Evolutionary conservation across 2,888 invertebrate genomes (phyloP).

Genomic region (Axea sp.): DNA sequence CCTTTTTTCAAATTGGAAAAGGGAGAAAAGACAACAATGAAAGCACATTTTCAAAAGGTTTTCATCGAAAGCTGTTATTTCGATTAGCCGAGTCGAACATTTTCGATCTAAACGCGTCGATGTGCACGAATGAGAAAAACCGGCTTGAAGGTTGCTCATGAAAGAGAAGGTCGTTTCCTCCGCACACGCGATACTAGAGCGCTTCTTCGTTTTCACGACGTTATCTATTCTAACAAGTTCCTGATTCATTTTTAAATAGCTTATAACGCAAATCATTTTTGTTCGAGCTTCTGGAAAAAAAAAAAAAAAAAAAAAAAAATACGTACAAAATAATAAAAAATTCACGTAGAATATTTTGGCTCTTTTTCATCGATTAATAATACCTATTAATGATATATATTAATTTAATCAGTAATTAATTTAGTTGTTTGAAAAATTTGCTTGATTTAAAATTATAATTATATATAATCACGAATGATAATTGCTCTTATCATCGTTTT

Average conservation of each 20-base stretch:
- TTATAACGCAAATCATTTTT: constrained; percentile 10
- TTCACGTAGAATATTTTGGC: too few species aligned
- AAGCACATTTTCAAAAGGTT: constrained; percentile 4
- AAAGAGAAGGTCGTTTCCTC: constrained; percentile 60
- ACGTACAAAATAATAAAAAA: too few species aligned
- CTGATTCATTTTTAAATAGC: constrained; percentile 28
- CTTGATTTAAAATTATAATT: too few species aligned
- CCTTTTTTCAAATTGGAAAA: neutral
- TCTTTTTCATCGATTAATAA: too few species aligned
- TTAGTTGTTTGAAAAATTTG: too few species aligned
- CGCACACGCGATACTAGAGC: constrained; percentile 41
- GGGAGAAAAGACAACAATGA: neutral
- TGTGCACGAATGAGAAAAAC: constrained; percentile 58
- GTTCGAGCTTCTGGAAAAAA: neutral
- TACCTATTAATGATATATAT: too few species aligned
- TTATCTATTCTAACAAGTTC: constrained; percentile 47
- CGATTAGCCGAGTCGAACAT: constrained; percentile 30
- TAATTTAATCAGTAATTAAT: too few species aligned
- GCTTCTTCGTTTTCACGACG: constrained; percentile 60
- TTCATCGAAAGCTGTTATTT: constrained; percentile 33
- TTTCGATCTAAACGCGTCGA: constrained; percentile 57
- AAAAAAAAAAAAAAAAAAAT: too few species aligned
- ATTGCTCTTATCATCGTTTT: neutral
- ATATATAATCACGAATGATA: neutral
- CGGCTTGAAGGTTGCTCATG: constrained; percentile 61